phyloP scores from a whole-genome alignment of 2,888 invertebrate species.

The Cheilosia grossa region DNA sequence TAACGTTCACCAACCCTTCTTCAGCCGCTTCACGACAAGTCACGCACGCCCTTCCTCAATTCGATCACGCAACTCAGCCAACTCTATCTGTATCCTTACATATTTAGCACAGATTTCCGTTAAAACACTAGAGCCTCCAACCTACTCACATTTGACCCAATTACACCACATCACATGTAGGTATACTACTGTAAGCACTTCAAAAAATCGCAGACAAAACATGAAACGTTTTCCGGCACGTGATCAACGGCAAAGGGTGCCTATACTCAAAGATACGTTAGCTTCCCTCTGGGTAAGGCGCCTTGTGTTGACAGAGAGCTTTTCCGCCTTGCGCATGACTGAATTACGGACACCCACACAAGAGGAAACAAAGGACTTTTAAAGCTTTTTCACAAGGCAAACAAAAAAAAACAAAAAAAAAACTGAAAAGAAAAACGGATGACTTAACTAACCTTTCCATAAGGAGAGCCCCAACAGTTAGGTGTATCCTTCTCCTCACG shows the following conservation, averaged over 20 bases:
- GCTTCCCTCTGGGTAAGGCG: conserved; percentile 13
- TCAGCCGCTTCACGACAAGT: conserved; percentile 33
- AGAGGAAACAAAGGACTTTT: neutral
- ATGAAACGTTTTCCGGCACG: conserved; percentile 65
- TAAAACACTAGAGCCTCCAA: conserved; percentile 36
- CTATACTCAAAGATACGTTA: conserved; percentile 28
- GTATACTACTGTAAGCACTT: conserved; percentile 14
- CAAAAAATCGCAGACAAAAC: conserved; percentile 52
- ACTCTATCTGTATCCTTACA: conserved; percentile 2
- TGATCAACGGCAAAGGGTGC: conserved; percentile 39
- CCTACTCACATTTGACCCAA: conserved; percentile 67
- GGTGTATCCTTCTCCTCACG: conserved; percentile 59
- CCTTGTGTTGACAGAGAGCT: conserved; percentile 38
- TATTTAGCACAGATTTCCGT: conserved; percentile 51
- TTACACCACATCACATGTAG: conserved; percentile 23
- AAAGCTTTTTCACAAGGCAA: conserved; percentile 27
- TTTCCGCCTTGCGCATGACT: conserved; percentile 58
- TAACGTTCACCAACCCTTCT: conserved; percentile 40
- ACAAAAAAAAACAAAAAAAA: neutral
- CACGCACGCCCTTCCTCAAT: conserved; percentile 55
- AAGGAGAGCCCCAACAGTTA: conserved; percentile 61
- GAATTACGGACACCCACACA: conserved; percentile 29
- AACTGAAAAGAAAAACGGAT: conserved; percentile 7
- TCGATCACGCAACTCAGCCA: conserved; percentile 47
- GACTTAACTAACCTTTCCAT: conserved; percentile 69